Base-by-base conservation (phyloP, 2,113 vertebrate genomes). In the Alectura lathami region DNA sequence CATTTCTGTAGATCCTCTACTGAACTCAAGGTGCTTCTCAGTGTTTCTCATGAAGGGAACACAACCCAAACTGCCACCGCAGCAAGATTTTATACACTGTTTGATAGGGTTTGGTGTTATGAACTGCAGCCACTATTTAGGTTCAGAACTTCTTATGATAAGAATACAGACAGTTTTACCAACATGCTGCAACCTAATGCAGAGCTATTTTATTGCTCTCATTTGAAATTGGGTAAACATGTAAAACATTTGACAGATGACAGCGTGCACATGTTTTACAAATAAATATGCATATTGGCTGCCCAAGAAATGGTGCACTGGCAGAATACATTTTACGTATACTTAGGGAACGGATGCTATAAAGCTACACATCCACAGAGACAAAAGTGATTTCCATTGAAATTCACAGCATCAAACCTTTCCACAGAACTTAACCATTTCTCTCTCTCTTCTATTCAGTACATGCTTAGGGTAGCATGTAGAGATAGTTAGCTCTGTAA, bases 261-360 rank as follows among this genome's bases (percentile, higher is more conserved):
- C 72, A 86, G 79, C 23, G 22, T 82, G 80, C 48, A 32, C 78
- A 83, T 78, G 83, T 88, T 94, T 93, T 90, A 72, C 76, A 76
- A 96, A 94, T 90, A 94, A 94, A 91, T 86, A 88, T 82, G 93
- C 64, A 78, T 86, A 90, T 76, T 89, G 79, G 69, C 60, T 95
- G 68, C 70, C 78, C 40, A 62, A 89, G 53, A 68, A 88, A 62
- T 43, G n/a, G 18, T 83, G 83, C 94, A 81, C 66, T 36, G 17
- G 38, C 79, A 83, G 91, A 94, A 86, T 77, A 80, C 3, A 0
- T 84, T 95, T 94, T 96, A 91, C 91, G n/a, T 88, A 53, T 42
- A 60, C 85, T 95, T 84, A 72, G 56, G 85, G 90, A 85, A 72
- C 56, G 0, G 3, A 21, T 86, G 68, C 68, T 96, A 68, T 93